Evolutionary conservation across 2,888 invertebrate species (phyloP).

Genomic region (Harpalus rufipes): DNA sequence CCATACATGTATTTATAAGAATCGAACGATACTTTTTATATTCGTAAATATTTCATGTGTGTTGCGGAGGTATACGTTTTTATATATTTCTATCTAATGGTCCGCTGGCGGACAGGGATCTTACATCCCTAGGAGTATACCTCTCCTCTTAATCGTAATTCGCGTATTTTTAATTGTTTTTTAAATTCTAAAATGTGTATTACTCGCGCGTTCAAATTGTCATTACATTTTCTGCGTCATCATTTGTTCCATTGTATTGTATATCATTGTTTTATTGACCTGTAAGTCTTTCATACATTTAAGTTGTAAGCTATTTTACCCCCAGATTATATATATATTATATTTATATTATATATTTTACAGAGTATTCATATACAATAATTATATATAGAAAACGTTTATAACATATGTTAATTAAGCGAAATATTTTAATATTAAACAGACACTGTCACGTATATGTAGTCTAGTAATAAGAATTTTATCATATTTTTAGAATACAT

Average conservation of each 20-base stretch:
- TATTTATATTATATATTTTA: constrained; percentile 74
- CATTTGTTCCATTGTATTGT: constrained; percentile 48
- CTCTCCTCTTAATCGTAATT: constrained; percentile 58
- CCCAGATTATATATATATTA: constrained; percentile 68
- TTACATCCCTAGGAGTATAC: constrained; percentile 43
- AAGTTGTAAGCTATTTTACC: constrained; percentile 66
- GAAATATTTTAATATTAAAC: constrained; percentile 67
- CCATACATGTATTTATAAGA: constrained; percentile 66
- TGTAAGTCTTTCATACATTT: constrained; percentile 64
- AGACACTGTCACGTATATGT: constrained; percentile 66
- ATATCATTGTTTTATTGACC: constrained; percentile 57
- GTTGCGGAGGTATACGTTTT: constrained; percentile 56
- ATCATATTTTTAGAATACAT: constrained; percentile 67
- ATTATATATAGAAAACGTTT: constrained; percentile 69
- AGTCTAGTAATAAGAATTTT: constrained; percentile 66
- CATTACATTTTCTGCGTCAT: constrained; percentile 38
- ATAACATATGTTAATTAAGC: constrained; percentile 64
- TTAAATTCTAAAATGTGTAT: constrained; percentile 41
- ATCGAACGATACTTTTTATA: constrained; percentile 63
- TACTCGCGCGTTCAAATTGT: constrained; percentile 14
- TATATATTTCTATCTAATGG: constrained; percentile 58
- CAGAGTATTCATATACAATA: constrained; percentile 76
- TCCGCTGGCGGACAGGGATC: constrained; percentile 64
- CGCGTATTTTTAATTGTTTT: constrained; percentile 57
- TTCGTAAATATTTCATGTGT: constrained; percentile 43